phyloP scores from a whole-genome alignment of 2,113 vertebrate genomes.

The Hoplias malabaricus region DNA sequence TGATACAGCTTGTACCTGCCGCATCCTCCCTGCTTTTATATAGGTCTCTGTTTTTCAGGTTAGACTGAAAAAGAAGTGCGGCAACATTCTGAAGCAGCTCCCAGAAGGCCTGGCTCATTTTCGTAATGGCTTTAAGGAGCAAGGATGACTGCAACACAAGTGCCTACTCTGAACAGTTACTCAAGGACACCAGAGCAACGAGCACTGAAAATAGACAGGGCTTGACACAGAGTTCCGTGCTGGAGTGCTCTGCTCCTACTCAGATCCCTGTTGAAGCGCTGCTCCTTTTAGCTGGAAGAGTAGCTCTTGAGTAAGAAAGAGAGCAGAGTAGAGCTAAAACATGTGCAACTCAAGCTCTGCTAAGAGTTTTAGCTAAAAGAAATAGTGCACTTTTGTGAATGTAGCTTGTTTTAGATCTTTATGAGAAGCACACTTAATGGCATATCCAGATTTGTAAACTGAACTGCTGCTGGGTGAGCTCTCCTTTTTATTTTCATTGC shows the following conservation, averaged over 20 bases:
- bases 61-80: slow-evolving; percentile 51
- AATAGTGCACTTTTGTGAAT: background rate
- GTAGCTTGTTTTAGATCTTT: slow-evolving; percentile 16
- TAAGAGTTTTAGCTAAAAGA: background rate
- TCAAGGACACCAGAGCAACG: slow-evolving; percentile 42
- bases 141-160: slow-evolving; percentile 41
- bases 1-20: background rate
- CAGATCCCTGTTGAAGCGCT: background rate
- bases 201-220: slow-evolving; percentile 61
- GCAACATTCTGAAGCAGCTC: slow-evolving; percentile 39
- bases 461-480: background rate
- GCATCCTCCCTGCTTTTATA: background rate
- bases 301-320: slow-evolving; percentile 22
- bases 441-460: background rate
- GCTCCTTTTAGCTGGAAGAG: slow-evolving; percentile 27
- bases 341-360: background rate
- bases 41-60: slow-evolving; percentile 37
- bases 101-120: slow-evolving; percentile 52
- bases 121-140: slow-evolving; percentile 46
- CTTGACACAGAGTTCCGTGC: slow-evolving; percentile 50
- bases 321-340: background rate
- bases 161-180: slow-evolving; percentile 41
- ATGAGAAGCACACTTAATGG: background rate
- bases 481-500: slow-evolving; percentile 8
- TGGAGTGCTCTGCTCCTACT: slow-evolving; percentile 42